phyloP scores from a whole-genome alignment of 2,113 vertebrate species.

The Lepus europaeus region DNA sequence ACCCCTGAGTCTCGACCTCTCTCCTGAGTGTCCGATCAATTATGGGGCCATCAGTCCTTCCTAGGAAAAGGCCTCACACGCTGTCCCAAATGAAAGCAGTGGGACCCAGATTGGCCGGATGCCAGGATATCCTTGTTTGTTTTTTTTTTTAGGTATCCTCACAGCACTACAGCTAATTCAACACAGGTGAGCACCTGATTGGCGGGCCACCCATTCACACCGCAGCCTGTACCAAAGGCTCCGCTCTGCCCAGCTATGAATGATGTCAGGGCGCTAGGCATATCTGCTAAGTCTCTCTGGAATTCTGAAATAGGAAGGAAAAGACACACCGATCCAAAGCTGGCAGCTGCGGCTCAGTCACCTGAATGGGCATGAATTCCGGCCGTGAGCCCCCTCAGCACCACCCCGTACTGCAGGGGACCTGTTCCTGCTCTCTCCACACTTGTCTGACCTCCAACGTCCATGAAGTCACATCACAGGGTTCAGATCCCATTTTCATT shows the following conservation, averaged over 20 bases:
- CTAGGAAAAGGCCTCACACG: background rate
- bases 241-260: background rate
- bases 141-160: background rate
- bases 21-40: background rate
- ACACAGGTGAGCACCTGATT: background rate
- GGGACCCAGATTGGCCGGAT: background rate
- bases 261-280: background rate
- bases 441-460: background rate
- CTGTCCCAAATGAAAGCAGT: background rate
- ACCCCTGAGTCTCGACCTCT: background rate
- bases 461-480: background rate
- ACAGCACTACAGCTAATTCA: background rate
- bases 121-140: background rate
- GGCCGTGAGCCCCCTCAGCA: background rate
- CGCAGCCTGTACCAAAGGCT: background rate
- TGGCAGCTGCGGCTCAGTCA: background rate
- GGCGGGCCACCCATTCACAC: background rate
- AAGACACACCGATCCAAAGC: background rate
- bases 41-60: background rate
- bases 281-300: background rate
- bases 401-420: background rate
- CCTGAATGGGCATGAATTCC: background rate
- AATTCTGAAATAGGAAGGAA: conserved; percentile 38
- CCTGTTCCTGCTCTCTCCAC: background rate
- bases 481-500: background rate